These are phyloP conservation scores for Drosophila punjabiensis DNA, from an alignment of 1,140 invertebrate species.

Conservation along the genomic window DNA sequence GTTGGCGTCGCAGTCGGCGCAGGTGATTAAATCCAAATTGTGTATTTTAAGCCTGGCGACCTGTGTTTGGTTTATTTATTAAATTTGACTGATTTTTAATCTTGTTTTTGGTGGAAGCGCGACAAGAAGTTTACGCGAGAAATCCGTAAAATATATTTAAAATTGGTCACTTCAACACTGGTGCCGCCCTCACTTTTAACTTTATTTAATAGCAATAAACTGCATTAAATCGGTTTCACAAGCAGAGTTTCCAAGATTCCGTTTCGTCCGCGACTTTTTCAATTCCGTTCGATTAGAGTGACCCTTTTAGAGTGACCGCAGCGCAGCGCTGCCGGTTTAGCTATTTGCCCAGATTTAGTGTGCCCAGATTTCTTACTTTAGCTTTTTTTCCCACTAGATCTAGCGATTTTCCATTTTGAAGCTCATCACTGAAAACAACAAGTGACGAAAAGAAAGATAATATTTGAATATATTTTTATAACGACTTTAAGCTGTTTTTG, in stretches of 20 bases:
- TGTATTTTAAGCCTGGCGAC: slow-evolving; percentile 13
- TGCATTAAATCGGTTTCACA: background rate
- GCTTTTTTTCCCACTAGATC: no score
- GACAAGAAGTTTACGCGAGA: slow-evolving; percentile 1
- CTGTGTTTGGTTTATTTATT: background rate
- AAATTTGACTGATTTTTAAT: background rate
- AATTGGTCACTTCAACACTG: background rate
- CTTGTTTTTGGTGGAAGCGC: slow-evolving; percentile 10
- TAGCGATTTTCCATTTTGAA: no score
- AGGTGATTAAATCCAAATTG: slow-evolving; percentile 1
- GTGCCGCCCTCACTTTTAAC: background rate
- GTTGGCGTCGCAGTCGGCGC: slow-evolving; percentile 21
- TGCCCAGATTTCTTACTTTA: no score
- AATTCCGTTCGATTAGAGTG: slow-evolving; percentile 7
- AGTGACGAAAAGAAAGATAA: no score
- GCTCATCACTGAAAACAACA: no score
- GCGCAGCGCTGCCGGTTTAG: no score
- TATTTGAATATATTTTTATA: no score
- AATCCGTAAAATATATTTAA: background rate
- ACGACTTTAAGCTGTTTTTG: no score
- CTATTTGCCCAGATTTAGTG: no score
- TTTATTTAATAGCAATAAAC: slow-evolving; percentile 5
- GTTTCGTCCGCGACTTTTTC: slow-evolving; percentile 4
- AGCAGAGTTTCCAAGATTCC: background rate
- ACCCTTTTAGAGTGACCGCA: background rate